Base-by-base conservation (phyloP, 2,888 invertebrate species). In the Euplexia lucipara region DNA sequence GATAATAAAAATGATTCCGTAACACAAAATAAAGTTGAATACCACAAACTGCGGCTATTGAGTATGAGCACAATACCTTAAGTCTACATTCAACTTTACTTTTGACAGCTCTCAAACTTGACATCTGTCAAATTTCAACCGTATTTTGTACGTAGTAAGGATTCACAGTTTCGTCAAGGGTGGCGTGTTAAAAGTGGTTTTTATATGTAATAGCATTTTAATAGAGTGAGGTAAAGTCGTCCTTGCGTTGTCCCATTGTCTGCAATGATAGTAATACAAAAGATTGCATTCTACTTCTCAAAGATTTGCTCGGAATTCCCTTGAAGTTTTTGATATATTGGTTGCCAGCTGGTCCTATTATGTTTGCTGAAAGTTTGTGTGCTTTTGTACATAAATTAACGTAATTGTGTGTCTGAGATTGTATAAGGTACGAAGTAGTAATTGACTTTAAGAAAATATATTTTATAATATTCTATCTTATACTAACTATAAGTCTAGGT, bases 161-260 rank as follows among this genome's bases (percentile, higher is more conserved):
- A 54, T n/a, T n/a, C 18, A 35, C 3, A 7, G n/a, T 35, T 2
- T 0, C 5, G 0, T 48, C 0, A 37, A n/a, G 5, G 8, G 0
- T 37, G 20, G 58, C 48, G 60, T 35, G 60, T 44, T 7, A 54
- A 79, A 48, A 12, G 54, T 74, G 51, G 81, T 79, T 74, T 76
- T 75, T 62, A 68, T 44, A 70, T 39, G 86, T 92, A 92, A 94
- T 92, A 90, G 91, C 87, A 81, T 90, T 93, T 94, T 94, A 93
- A 94, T 94, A 89, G 87, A 89, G 89, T 88, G 91, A 90, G 90
- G 89, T 88, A 91, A 92, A 92, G 88, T 89, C 92, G 93, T 92
- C 94, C 94, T 94, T 94, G 92, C 90, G 86, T 93, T 94, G 94
- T 94, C 83, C 92, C 79, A 92, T 94, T 94, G 93, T 93, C 79